Evolutionary conservation across 1,140 invertebrate species (phyloP).

Genomic region (Camponotus pennsylvanicus): DNA sequence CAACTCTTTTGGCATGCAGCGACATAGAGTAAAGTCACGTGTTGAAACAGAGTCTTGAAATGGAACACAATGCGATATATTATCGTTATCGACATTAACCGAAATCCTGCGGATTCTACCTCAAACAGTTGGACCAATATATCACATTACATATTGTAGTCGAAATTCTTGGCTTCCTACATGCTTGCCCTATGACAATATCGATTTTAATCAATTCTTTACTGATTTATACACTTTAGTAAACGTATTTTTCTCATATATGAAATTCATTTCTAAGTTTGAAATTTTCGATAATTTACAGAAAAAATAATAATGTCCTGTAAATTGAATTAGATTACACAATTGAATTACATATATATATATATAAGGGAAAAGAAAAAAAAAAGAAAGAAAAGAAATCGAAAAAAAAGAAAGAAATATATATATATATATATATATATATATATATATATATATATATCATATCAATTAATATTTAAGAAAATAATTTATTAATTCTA

Average conservation of each 20-base stretch:
- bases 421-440: neutral
- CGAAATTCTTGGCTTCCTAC: slow-evolving; percentile 32
- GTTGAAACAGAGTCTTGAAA: slow-evolving; percentile 39
- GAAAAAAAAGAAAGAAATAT: too few species aligned
- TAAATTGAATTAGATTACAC: neutral
- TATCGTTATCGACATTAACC: slow-evolving; percentile 48
- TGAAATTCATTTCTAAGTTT: neutral
- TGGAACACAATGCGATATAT: slow-evolving; percentile 37
- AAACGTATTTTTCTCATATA: neutral
- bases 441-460: neutral
- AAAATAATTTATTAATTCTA: slow-evolving; percentile 17
- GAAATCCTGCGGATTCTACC: slow-evolving; percentile 40
- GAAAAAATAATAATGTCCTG: neutral
- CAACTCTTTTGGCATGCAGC: slow-evolving; percentile 16
- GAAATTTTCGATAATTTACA: neutral
- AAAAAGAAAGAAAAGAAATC: too few species aligned
- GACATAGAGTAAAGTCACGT: neutral
- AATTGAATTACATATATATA: neutral
- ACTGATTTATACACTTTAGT: neutral
- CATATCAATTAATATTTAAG: slow-evolving; percentile 3
- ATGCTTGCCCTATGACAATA: neutral
- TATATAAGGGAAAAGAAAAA: too few species aligned
- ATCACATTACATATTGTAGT: slow-evolving; percentile 34
- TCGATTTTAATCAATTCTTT: neutral
- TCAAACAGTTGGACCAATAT: slow-evolving; percentile 32